Base-by-base conservation (phyloP, 2,113 vertebrate species). In the Podocnemis expansa region DNA sequence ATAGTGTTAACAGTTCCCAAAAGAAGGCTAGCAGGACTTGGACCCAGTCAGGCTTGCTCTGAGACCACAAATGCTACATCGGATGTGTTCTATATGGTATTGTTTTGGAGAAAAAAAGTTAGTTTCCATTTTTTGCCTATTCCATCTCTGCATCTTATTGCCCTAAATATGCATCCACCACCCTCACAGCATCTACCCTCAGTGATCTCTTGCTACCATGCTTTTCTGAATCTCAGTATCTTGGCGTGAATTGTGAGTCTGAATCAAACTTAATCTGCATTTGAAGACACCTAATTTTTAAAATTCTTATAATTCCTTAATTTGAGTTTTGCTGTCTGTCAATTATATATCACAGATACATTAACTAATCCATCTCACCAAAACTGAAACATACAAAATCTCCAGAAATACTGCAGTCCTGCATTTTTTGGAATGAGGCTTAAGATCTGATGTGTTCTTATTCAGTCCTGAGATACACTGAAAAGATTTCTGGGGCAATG, bases 251-350 rank as follows among this genome's bases (percentile, higher is more conserved):
- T 54, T 11, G 52, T 54, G 51, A 34, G 38, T 63, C 16, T 56
- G 87, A 45, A 25, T 92, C 38, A 78, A n/a, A 84, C 6, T n/a
- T 84, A 1, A 10, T 70, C 10, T 63, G 4, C 0, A 0, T 45
- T 76, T 31, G 47, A 92, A 92, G 92, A 2, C 3, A 29, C 2
- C 60, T 60, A 3, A 6, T 29, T 70, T 86, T 91, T 11, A 47
- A 93, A 85, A 29, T 1, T 31, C 0, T 2, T 2, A 11, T 31
- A n/a, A 3, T 8, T 70, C 7, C 58, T 76, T 1, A 8, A n/a
- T 67, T 84, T 25, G 14, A 82, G 10, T 78, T 92, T 31, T 92
- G 19, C 5, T 2, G 5, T 45, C 34, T 51, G n/a, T 24, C 49
- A 24, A 24, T 31, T 80, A 24, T 24, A 45, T 10, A 16, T 47